phyloP scores from a whole-genome alignment of 2,888 invertebrate genomes.

The Miltochrista miniata region DNA sequence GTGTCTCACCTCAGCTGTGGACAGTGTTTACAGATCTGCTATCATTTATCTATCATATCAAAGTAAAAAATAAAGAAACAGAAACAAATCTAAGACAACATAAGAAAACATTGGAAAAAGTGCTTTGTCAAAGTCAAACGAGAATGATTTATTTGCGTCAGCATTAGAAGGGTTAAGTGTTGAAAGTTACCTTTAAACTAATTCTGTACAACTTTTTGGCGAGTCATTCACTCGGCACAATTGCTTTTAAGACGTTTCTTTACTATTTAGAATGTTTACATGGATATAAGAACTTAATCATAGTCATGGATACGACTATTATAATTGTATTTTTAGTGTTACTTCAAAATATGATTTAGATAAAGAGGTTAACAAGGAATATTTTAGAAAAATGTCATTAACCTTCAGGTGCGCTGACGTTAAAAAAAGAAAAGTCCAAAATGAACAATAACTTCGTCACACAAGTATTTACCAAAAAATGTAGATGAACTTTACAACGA shows the following conservation, averaged over 20 bases:
- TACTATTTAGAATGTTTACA: constrained; percentile 27
- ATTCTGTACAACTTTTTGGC: constrained; percentile 38
- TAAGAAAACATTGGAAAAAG: constrained; percentile 9
- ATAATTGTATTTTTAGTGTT: background rate
- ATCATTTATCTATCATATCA: background rate
- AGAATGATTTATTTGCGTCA: constrained; percentile 17
- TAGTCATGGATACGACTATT: background rate
- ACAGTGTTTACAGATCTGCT: too few species aligned
- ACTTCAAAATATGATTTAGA: too few species aligned
- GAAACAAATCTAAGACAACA: background rate
- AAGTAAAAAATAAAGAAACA: background rate
- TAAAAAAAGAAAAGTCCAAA: too few species aligned
- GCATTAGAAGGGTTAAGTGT: constrained; percentile 40
- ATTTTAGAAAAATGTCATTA: too few species aligned
- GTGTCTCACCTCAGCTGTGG: too few species aligned
- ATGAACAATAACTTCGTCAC: too few species aligned
- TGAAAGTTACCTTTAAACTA: constrained; percentile 39
- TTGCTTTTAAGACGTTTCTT: constrained; percentile 38
- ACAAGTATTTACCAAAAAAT: too few species aligned
- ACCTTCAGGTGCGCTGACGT: too few species aligned
- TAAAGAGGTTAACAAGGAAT: too few species aligned
- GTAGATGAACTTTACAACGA: too few species aligned
- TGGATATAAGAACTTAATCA: background rate
- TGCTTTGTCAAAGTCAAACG: constrained; percentile 32
- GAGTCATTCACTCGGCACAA: constrained; percentile 47